Base-by-base conservation (phyloP, 2,797 vertebrate genomes). In the Enteromius argenteus region DNA sequence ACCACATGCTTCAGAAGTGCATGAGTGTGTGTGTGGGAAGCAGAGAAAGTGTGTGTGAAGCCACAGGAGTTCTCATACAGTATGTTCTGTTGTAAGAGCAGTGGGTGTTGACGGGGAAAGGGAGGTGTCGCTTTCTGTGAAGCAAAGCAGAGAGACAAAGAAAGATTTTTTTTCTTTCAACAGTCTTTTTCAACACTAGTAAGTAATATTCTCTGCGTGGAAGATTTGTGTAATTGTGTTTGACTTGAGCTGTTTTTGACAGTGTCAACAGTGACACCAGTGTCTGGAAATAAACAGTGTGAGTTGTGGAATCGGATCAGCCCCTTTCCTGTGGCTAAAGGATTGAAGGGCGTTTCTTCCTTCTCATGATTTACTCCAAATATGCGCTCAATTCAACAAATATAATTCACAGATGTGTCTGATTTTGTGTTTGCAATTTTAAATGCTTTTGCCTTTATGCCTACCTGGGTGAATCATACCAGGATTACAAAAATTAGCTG, bases 101-200 rank as follows among this genome's bases (percentile, higher is more conserved):
- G 75, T 35, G 67, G 46, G 76, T 80, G 72, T 71, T 49, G 53
- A 14, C 23, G 2, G 58, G 32, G 60, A 58, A 86, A 83, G 82
- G 44, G 72, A 84, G 67, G 46, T 27, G 64, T 44, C 13, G 0
- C 23, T 81, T 88, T 83, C 87, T 85, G 79, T 46, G 21, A 23
- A 71, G 64, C 42, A 64, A 42, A 73, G 27, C 17, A 9, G 17
- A 71, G 8, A 37, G 23, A 32, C 51, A 39, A 23, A 37, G 67
- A 58, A 71, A 14, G 37, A n/a, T n/a, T n/a, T 60, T 7, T 56
- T 30, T 58, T 27, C 13, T 8, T 9, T 56, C 6, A 13, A 23
- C 8, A 27, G 5, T 13, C 5, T 69, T 23, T 42, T 42, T 23
- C 11, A 44, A 32, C 27, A 30, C 5, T 49, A 32, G 17, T 64